Evolutionary conservation across 2,113 vertebrate species (phyloP).

Genomic region (Drymodes brunneopygia): DNA sequence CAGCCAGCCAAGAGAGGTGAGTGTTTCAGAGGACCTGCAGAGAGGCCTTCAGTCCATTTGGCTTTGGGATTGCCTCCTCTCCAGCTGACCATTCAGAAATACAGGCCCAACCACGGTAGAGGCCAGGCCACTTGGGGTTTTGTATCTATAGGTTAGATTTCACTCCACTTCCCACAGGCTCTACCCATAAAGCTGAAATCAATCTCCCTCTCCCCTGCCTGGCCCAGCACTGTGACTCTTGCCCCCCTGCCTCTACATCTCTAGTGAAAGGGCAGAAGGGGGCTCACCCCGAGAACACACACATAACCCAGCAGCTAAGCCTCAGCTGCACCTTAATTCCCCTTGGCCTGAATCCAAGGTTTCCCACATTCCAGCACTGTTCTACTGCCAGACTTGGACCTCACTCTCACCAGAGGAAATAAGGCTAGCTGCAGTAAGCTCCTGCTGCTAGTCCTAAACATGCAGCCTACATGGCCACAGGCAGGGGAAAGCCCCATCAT

Average conservation of each 20-base stretch:
- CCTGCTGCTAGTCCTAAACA: not conserved
- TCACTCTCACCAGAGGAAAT: not conserved
- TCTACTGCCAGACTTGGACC: not conserved
- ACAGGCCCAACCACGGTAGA: no score
- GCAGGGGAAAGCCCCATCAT: not conserved
- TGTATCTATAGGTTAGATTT: fast-evolving
- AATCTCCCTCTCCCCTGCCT: not conserved
- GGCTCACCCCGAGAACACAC: not conserved
- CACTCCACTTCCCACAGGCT: not conserved
- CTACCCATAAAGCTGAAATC: not conserved
- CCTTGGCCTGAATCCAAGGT: not conserved
- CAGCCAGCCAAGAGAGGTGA: not conserved
- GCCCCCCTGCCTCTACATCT: not conserved
- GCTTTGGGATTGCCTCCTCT: not conserved
- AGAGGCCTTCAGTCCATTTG: fast-evolving
- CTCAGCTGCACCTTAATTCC: not conserved
- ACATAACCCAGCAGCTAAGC: not conserved
- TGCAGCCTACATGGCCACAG: fast-evolving
- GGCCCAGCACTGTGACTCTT: not conserved
- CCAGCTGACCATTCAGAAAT: not conserved
- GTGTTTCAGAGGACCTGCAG: not conserved
- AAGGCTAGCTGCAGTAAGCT: not conserved
- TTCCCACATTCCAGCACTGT: not conserved
- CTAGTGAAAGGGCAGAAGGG: not conserved
- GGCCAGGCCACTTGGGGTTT: not conserved